Evolutionary conservation across 2,797 vertebrate genomes (phyloP), one percentile per base, ranked within the genome.

Genomic region (Falco berigora): DNA sequence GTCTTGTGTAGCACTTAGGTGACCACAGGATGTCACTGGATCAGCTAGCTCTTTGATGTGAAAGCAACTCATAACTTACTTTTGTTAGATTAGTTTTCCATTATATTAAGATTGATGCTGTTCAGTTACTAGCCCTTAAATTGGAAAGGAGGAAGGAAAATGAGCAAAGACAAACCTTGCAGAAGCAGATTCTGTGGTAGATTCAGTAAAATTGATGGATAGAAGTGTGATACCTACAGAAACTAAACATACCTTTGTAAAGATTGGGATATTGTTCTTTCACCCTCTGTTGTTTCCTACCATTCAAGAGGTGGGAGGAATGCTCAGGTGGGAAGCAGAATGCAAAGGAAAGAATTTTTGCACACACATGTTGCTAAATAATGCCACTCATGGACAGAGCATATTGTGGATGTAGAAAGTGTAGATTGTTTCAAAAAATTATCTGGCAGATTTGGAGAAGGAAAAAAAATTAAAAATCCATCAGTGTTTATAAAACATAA

Each of bases 351-450:
- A 6, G 44, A 58, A 78, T 28, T 84, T 58, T 28, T 58, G 47
- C 9, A 68, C 17, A 32, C 12, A 24, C 10, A 19, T 4, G 2
- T 21, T 71, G 15, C 32, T 88, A 83, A 82, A 72, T 32, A 86
- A 76, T 6, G 14, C 3, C 24, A n/a, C 17, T 88, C 21, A 15
- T 0, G 0, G 15, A 71, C 0, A 52, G 12, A 76, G 21, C 3
- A 47, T 36, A 58, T 2, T 47, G 5, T 44, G 13, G 21, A 44
- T 32, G 28, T 4, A 69, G 34, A 62, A 88, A 92, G 42, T 4
- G 1, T 14, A 49, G 14, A 64, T 2, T 34, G 12, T 15, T 76
- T 36, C 6, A 61, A 47, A 86, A 62, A 36, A 3, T 3, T 67
- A 28, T 73, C 36, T 38, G 10, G 18, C 2, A 9, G 28, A 83